phyloP scores from a whole-genome alignment of 2,113 vertebrate genomes.

The Pseudorectes ferrugineus region DNA sequence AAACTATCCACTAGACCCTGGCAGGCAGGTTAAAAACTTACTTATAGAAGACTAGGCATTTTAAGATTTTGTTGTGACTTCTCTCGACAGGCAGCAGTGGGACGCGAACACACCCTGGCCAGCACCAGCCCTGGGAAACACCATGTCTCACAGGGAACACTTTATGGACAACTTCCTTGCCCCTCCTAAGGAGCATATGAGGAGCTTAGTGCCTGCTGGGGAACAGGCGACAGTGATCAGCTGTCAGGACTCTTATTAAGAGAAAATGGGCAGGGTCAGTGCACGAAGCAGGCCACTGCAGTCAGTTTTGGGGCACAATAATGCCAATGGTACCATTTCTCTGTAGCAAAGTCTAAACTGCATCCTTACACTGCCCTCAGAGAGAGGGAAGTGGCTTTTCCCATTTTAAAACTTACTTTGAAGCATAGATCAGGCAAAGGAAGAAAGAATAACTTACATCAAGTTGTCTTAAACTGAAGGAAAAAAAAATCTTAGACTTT shows the following conservation, averaged over 20 bases:
- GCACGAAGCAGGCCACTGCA: neutral
- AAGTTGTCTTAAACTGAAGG: neutral
- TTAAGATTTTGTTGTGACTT: neutral
- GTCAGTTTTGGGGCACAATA: neutral
- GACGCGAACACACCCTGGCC: neutral
- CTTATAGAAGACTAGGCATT: neutral
- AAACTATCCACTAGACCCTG: neutral
- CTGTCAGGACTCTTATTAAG: neutral
- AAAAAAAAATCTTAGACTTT: neutral
- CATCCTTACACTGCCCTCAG: rapidly evolving
- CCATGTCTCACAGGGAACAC: neutral
- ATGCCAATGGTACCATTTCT: rapidly evolving
- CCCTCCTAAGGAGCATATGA: neutral
- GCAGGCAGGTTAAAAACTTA: rapidly evolving
- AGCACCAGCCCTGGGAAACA: neutral
- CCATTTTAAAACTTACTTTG: neutral
- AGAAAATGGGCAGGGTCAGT: neutral
- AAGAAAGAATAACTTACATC: neutral
- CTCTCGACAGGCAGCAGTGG: neutral
- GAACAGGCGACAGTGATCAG: neutral
- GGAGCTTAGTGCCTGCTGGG: neutral
- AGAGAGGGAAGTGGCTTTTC: neutral
- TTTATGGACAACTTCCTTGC: rapidly evolving
- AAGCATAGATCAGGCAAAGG: neutral
- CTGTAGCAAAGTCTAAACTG: rapidly evolving